phyloP scores from a whole-genome alignment of 1,140 invertebrate genomes.

The Neodiprion fabricii region DNA sequence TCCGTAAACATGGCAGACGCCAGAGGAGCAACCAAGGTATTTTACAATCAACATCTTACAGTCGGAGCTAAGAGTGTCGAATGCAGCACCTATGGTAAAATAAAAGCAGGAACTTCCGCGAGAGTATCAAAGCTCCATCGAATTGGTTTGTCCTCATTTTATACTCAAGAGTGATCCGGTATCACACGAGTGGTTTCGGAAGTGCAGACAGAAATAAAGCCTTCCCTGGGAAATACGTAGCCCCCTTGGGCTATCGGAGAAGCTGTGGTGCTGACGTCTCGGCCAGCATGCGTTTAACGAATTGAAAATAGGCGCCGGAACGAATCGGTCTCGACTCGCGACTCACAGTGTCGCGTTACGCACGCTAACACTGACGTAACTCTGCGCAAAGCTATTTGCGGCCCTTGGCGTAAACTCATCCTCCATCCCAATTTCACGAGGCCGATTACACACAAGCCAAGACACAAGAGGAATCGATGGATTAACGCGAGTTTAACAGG shows the following conservation, averaged over 20 bases:
- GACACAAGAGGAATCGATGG: neutral
- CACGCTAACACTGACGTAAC: neutral
- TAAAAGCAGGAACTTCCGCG: too few species aligned
- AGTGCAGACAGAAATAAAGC: constrained; percentile 13
- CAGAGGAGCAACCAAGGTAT: too few species aligned
- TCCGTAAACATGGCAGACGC: too few species aligned
- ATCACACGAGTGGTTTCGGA: neutral
- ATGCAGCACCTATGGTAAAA: too few species aligned
- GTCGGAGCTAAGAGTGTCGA: too few species aligned
- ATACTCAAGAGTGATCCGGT: neutral
- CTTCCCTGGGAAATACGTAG: neutral
- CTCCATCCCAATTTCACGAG: neutral
- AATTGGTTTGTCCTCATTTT: too few species aligned
- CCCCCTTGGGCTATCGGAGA: neutral
- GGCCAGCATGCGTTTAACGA: neutral
- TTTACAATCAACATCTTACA: too few species aligned
- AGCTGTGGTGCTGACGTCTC: neutral
- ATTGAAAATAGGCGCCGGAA: neutral
- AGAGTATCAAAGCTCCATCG: too few species aligned
- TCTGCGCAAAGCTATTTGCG: constrained; percentile 1
- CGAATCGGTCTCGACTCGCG: neutral
- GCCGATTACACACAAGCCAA: neutral
- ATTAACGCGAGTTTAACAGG: neutral
- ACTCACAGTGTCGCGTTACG: neutral
- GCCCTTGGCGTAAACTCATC: neutral